A percentile compares a stretch with the other conserved stretches of the same genome.
These are phyloP conservation scores for Iguana delicatissima DNA, from an alignment of 2,797 vertebrate genomes.

Conservation along the genomic window DNA sequence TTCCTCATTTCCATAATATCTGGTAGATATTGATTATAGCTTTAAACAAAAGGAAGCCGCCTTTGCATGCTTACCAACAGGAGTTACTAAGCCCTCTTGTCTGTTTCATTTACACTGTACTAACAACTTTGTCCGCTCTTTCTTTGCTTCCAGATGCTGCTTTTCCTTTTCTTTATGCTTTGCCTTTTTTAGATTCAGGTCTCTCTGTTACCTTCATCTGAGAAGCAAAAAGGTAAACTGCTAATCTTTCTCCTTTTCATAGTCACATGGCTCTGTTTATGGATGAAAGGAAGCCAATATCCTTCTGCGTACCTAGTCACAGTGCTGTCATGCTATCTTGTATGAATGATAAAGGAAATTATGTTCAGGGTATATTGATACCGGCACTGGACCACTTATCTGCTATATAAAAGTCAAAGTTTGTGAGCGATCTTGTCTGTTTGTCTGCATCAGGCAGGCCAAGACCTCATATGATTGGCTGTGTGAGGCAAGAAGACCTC, in stretches of 20 bases:
- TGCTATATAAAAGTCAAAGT: too few species aligned
- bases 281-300: too few species aligned
- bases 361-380: neutral
- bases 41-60: constrained; percentile 36
- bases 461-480: too few species aligned
- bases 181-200: constrained; percentile 77
- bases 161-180: constrained; percentile 79
- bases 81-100: constrained; percentile 39
- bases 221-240: constrained; percentile 78
- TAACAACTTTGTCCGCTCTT: constrained; percentile 73
- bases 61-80: constrained; percentile 42
- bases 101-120: constrained; percentile 58
- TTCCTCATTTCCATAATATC: constrained; percentile 33
- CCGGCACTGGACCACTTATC: too few species aligned
- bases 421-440: too few species aligned
- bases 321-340: neutral
- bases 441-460: too few species aligned
- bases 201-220: constrained; percentile 74
- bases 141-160: constrained; percentile 78
- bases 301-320: neutral
- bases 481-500: too few species aligned
- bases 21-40: neutral
- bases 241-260: constrained; percentile 27
- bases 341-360: neutral
- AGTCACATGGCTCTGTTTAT: neutral